phyloP scores from a whole-genome alignment of 2,797 vertebrate species.

The Alauda arvensis region DNA sequence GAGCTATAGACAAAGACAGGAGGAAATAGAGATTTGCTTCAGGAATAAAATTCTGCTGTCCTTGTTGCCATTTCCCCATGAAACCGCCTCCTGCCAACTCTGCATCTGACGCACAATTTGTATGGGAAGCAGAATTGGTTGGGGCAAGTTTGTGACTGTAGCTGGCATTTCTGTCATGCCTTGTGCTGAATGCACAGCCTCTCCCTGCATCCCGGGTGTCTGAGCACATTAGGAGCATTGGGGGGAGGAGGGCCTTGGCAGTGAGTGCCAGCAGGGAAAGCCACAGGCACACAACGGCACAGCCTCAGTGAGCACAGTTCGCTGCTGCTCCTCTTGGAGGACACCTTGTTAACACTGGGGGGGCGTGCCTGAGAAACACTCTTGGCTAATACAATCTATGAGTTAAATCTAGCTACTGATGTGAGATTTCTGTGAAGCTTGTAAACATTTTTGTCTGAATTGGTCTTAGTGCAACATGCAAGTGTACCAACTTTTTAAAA shows the following conservation, averaged over 20 bases:
- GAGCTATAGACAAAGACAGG: not conserved
- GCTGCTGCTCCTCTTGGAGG: not conserved
- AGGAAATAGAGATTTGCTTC: not conserved
- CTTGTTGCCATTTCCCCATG: not conserved
- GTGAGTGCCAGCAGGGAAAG: not conserved
- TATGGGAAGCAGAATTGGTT: slow-evolving; percentile 42
- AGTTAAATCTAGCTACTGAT: not conserved
- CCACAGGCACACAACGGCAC: not conserved
- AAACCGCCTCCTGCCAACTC: slow-evolving; percentile 1
- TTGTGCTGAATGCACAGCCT: slow-evolving; percentile 19
- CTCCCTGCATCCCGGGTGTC: slow-evolving; percentile 39
- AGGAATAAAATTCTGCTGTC: not conserved
- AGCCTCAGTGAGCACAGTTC: not conserved
- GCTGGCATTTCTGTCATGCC: slow-evolving; percentile 54
- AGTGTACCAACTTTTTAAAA: not conserved
- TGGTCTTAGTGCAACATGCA: not conserved
- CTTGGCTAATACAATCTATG: fast-evolving
- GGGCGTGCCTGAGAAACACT: not conserved
- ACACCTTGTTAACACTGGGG: not conserved
- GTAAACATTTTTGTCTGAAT: not conserved
- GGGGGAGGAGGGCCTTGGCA: not conserved
- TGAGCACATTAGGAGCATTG: not conserved
- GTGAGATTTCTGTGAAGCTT: not conserved
- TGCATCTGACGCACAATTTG: not conserved
- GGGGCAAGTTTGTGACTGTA: slow-evolving; percentile 56